Base-by-base conservation (phyloP, 2,113 vertebrate genomes). In the Barnardius zonarius region DNA sequence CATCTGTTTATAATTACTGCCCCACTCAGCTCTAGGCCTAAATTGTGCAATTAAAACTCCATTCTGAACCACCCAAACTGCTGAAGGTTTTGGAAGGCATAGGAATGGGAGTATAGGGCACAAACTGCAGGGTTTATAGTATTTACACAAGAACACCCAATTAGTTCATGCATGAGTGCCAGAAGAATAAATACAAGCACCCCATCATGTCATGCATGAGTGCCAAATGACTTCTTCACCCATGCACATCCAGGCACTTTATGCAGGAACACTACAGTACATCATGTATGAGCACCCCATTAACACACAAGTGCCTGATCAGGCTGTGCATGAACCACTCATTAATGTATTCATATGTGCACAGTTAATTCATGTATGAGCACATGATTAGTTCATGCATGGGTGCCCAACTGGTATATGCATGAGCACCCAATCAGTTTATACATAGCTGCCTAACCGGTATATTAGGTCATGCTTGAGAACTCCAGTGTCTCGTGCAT, bases 61-160 rank as follows among this genome's bases (percentile, higher is more conserved):
- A 83, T 75, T 96, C 75, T 77, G 88, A 97, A 76, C 92, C 93
- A 93, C 90, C 83, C 96, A 68, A 93, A 86, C 48, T 77, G 69
- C 68, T 88, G 81, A 94, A 96, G 83, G 72, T 93, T 96, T 95
- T 88, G 83, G 83, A 90, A 90, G 69, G 75, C 84, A 68, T 33
- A 48, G 74, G 74, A 96, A 92, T 68, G 62, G 52, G 46, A 94
- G 57, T 35, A 91, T 87, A 0, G 2, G 74, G 81, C 92, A 89
- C 27, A 84, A 88, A 94, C 64, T 91, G 92, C 86, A 93, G 61
- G 18, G 64, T 81, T 88, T 84, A 55, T 46, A 48, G 41, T 49
- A 63, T 92, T 97, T 81, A 59, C 64, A 74, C 59, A 83, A 81
- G 46, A 93, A 51, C 51, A 80, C n/a, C 13, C 54, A 77, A 74